Base-by-base conservation (phyloP, 1,140 invertebrate genomes). In the Tetragonula clypearis region DNA sequence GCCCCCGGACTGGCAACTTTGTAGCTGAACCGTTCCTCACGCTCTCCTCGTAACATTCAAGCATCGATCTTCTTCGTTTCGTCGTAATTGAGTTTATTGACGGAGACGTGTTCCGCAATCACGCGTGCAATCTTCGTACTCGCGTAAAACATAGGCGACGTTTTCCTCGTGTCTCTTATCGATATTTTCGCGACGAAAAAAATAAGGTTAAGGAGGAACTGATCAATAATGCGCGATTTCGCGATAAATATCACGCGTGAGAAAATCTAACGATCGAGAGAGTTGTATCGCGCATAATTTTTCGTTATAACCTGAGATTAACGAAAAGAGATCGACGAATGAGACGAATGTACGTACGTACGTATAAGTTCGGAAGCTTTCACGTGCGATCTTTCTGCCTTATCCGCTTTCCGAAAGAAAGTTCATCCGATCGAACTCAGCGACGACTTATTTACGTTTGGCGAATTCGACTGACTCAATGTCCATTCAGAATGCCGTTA, bases 161-260 rank as follows among this genome's bases (percentile, higher is more conserved):
- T 30, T 30, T 1, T 30, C 26, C 5, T 2, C 65, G 15, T 26
- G 14, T 17, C n/a, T 30, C 0, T 66, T 14, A 0, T n/a, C 60
- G 60, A 23, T n/a, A 23, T n/a, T n/a, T 23, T 9, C n/a, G 14
- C 60, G 60, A 14, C 3, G 9, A 14, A 23, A 62, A 12, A 62
- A 14, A 14, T 23, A 3, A 21, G 58, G 21, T 12, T 23, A 21
- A 3, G 58, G 23, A 9, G 21, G 2, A 12, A 11, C 4, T 11
- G 68, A 30, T 35, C 49, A 66, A 41, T 71, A 58, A 79, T n/a
- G 79, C 30, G 79, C 68, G n/a, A 73, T 81, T 81, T 53, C 74
- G 75, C 79, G 58, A 41, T 19, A 14, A 17, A 62, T 53, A 74
- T 53, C 79, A 56, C 56, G 49, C 58, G 72, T 66, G 72, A 75